Evolutionary conservation across 2,113 vertebrate species (phyloP).

Genomic region (Campylomormyrus tamandua): DNA sequence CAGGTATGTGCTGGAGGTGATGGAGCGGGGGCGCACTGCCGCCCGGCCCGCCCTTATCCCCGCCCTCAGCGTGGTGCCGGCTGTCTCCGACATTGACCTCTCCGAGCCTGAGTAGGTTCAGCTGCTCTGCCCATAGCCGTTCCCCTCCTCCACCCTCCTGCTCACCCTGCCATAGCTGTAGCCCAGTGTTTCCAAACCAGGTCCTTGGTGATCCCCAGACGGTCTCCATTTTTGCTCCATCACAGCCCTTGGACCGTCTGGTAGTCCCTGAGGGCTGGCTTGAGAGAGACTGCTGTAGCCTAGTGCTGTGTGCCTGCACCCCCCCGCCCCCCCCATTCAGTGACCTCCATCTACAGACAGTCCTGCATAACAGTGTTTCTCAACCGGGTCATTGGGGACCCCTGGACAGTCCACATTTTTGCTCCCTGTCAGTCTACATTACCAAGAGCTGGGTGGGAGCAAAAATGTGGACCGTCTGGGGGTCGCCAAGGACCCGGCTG

Average conservation of each 20-base stretch:
- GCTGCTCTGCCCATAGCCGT: constrained; percentile 29
- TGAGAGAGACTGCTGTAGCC: neutral
- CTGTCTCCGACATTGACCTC: constrained; percentile 74
- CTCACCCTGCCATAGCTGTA: neutral
- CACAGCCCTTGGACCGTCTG: neutral
- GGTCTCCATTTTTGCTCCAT: neutral
- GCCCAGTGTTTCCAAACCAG: neutral
- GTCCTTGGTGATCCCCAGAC: neutral
- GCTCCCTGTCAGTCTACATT: neutral
- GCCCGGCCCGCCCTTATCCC: constrained; percentile 63
- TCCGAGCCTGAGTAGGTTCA: constrained; percentile 71
- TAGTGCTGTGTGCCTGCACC: neutral
- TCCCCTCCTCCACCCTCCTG: neutral
- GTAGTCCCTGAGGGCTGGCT: neutral
- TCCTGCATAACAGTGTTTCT: neutral
- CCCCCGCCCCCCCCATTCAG: neutral
- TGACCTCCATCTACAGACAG: neutral
- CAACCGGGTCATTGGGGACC: neutral
- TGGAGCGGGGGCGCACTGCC: constrained; percentile 70
- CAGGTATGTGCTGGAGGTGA: constrained; percentile 82
- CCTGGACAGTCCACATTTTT: neutral
- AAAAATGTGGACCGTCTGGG: neutral
- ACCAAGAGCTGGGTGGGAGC: neutral
- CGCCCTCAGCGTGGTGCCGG: constrained; percentile 66
- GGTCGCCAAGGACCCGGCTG: neutral